phyloP scores from a whole-genome alignment of 2,888 invertebrate species.

The Seira musarum region DNA sequence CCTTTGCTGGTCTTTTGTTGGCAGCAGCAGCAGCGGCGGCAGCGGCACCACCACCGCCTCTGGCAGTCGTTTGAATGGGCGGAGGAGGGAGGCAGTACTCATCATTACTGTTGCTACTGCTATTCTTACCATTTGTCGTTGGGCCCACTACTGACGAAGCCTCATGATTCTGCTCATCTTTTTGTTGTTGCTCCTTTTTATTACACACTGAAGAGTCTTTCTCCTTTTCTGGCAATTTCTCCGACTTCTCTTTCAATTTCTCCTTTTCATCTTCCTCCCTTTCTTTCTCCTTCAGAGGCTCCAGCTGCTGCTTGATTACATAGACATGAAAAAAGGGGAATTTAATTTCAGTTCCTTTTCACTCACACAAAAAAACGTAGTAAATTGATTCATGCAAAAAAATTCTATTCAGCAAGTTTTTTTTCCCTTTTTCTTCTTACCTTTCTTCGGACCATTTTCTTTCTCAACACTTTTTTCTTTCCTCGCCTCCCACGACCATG shows the following conservation, averaged over 20 bases:
- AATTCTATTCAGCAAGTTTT: neutral
- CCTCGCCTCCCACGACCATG: slow-evolving; percentile 58
- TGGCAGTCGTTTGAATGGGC: slow-evolving; percentile 65
- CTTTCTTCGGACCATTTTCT: slow-evolving; percentile 74
- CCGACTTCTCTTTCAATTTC: slow-evolving; percentile 47
- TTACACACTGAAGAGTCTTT: slow-evolving; percentile 9
- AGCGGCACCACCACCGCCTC: slow-evolving; percentile 71
- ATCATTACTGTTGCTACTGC: slow-evolving; percentile 31
- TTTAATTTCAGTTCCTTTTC: neutral
- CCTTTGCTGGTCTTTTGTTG: slow-evolving; percentile 76
- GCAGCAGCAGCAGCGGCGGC: slow-evolving; percentile 76
- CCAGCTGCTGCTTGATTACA: slow-evolving; percentile 25
- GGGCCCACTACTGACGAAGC: neutral
- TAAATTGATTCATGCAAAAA: neutral
- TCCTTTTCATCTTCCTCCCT: slow-evolving; percentile 38
- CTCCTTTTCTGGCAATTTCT: slow-evolving; percentile 29
- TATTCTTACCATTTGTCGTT: slow-evolving; percentile 38
- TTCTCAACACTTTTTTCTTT: slow-evolving; percentile 74
- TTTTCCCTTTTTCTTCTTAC: slow-evolving; percentile 31
- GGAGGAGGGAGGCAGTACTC: slow-evolving; percentile 64
- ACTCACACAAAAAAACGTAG: neutral
- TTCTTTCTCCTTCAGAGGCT: slow-evolving; percentile 47
- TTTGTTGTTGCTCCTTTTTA: neutral
- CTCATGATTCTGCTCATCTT: slow-evolving; percentile 22
- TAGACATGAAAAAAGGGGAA: neutral